Conservation (phyloP, 2,113 vertebrate genomes). For the Tauraco erythrolophus region DNA sequence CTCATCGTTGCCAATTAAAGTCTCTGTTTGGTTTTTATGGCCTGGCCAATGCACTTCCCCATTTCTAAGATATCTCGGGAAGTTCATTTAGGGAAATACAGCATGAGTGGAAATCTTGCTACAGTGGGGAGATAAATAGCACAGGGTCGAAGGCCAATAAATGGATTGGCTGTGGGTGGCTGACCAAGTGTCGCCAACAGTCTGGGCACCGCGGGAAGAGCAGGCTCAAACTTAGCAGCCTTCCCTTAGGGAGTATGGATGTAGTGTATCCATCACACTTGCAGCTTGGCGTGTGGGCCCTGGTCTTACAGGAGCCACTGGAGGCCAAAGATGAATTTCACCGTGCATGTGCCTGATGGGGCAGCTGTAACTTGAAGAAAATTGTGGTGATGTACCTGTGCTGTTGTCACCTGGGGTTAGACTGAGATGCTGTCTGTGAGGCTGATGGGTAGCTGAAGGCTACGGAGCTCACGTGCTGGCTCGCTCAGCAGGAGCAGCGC, state of each 20-base stretch:
- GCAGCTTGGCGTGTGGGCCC: background rate
- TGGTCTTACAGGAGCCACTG: background rate
- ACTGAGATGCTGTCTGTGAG: background rate
- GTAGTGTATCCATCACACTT: background rate
- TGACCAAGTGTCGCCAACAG: background rate
- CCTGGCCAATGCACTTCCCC: background rate
- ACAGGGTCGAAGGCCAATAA: background rate
- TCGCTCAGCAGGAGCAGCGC: background rate
- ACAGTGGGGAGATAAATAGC: background rate
- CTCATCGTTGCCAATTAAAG: background rate
- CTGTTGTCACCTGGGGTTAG: background rate
- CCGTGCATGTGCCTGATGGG: background rate
- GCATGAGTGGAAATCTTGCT: background rate
- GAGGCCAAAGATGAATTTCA: background rate
- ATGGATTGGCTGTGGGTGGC: background rate
- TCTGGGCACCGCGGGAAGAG: background rate
- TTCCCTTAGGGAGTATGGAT: background rate
- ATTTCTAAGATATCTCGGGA: background rate
- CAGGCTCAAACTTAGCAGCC: background rate
- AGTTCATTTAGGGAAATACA: background rate
- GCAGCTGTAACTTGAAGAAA: background rate
- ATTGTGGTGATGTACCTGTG: background rate
- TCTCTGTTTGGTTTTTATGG: background rate
- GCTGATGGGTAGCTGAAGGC: background rate
- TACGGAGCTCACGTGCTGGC: fast-evolving